Conservation (phyloP, 2,888 invertebrate genomes). For the Scotopteryx bipunctaria region DNA sequence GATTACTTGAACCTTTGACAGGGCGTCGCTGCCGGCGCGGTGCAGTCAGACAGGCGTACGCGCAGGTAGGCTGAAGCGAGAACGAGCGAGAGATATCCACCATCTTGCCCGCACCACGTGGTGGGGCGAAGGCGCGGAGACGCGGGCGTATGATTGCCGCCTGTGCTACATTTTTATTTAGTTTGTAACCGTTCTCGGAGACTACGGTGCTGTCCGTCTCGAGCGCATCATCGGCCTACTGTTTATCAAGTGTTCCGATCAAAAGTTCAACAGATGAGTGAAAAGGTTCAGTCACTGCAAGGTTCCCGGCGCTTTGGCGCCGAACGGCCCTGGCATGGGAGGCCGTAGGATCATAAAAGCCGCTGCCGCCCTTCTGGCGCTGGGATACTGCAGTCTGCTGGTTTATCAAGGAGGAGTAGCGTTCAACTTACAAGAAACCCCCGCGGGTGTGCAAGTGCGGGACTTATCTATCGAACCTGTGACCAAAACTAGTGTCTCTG, state of each 20-base stretch:
- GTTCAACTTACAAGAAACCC: slow-evolving; percentile 77
- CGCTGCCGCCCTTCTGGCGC: slow-evolving; percentile 77
- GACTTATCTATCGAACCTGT: slow-evolving; percentile 78
- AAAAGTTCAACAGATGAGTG: slow-evolving; percentile 78
- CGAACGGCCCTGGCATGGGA: slow-evolving; percentile 71
- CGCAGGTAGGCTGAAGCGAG: slow-evolving; percentile 72
- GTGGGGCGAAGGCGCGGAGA: slow-evolving; percentile 66
- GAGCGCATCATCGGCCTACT: slow-evolving; percentile 42
- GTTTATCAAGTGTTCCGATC: slow-evolving; percentile 67
- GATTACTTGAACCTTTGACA: slow-evolving; percentile 78
- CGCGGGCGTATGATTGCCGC: slow-evolving; percentile 74
- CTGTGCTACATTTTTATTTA: slow-evolving; percentile 83
- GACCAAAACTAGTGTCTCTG: slow-evolving; percentile 70
- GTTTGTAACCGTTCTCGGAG: slow-evolving; percentile 76
- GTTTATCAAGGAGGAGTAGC: slow-evolving; percentile 84
- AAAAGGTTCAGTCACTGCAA: slow-evolving; percentile 60
- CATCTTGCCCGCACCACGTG: slow-evolving; percentile 69
- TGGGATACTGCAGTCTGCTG: slow-evolving; percentile 85
- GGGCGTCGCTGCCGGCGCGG: slow-evolving; percentile 70
- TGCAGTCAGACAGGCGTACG: slow-evolving; percentile 70
- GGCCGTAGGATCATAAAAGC: slow-evolving; percentile 76
- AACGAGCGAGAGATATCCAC: slow-evolving; percentile 40
- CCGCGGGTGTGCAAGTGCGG: slow-evolving; percentile 70
- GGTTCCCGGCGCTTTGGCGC: slow-evolving; percentile 68
- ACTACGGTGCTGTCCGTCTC: slow-evolving; percentile 49